Percentiles rank a stretch among this genome's conserved stretches.
These are phyloP conservation scores for Agriotes lineatus DNA, from an alignment of 2,888 invertebrate genomes.

Conservation along the genomic window DNA sequence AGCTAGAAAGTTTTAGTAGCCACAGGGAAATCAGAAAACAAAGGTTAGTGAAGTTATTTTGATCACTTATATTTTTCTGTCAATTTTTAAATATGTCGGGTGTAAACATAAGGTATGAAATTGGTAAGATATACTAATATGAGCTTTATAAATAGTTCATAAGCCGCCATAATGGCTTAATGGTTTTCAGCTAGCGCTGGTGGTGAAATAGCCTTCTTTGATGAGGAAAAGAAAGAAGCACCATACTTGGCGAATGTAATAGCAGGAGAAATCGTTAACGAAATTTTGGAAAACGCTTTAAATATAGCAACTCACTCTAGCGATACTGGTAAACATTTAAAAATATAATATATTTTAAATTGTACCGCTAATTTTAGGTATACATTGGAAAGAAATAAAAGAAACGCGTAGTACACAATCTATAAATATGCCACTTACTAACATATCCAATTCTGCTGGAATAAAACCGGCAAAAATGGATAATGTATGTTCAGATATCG, in stretches of 20 bases:
- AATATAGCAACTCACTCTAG: slow-evolving; percentile 52
- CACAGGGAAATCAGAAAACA: background rate
- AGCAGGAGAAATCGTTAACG: slow-evolving; percentile 60
- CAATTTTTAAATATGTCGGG: slow-evolving; percentile 48
- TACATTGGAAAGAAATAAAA: slow-evolving; percentile 28
- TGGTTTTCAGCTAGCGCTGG: slow-evolving; percentile 44
- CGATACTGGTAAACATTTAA: slow-evolving; percentile 23
- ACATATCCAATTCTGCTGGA: background rate
- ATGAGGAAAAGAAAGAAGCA: slow-evolving; percentile 11
- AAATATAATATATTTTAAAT: background rate
- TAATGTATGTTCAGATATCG: background rate
- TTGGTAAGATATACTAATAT: slow-evolving; percentile 47
- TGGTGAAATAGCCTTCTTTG: slow-evolving; percentile 44
- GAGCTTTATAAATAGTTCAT: too few species aligned
- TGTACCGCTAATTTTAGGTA: slow-evolving; percentile 1
- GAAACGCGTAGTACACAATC: slow-evolving; percentile 12
- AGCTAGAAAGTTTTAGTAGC: background rate
- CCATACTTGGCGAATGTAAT: slow-evolving; percentile 42
- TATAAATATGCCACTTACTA: background rate
- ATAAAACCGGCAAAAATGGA: background rate
- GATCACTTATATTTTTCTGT: slow-evolving; percentile 24
- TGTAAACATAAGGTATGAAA: slow-evolving; percentile 47
- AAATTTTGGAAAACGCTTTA: slow-evolving; percentile 62
- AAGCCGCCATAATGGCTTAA: background rate
- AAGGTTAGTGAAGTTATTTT: slow-evolving; percentile 23